Base-by-base conservation (phyloP, 2,888 invertebrate genomes). In the Leptarthrus brevirostris region DNA sequence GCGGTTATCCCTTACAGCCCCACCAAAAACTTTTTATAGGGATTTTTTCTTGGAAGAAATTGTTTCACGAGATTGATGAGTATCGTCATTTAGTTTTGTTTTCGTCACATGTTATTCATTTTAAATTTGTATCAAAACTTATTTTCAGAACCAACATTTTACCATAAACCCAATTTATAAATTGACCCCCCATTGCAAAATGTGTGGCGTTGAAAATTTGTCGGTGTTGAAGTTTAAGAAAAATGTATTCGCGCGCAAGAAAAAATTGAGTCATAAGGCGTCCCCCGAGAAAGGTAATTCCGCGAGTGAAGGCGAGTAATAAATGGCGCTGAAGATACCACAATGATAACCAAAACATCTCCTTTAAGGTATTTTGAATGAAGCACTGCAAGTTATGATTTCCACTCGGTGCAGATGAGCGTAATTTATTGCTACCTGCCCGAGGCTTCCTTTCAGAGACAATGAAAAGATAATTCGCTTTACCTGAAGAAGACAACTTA, bases 391-490 rank as follows among this genome's bases (percentile, higher is more conserved):
- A 64, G 64, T 64, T 64, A 64, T 64, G 64, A 64, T 64, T 47
- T 64, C 47, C 44, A 47, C 26, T 40, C n/a, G 22, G 64, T n/a
- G 44, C 64, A 44, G 64, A 64, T 64, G 47, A 64, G 47, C 44
- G 44, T 47, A 64, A 64, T 64, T 64, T 64, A 64, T 64, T 64
- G 64, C 47, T 24, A 24, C 64, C 44, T n/a, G 64, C 64, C 64
- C 36, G 36, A 18, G 64, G 64, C 64, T 14, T 22, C 44, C 64
- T 64, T 64, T 64, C 26, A 49, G 24, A 64, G 47, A 64, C 64
- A 64, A 64, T 64, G 64, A 64, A 47, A 44, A 64, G 64, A 64
- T 64, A 64, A 64, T 64, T 64, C 44, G 64, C 64, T 40, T 24
- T 24, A 14, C 64, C 64, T 16, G 44, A 47, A 22, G 64, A 64